Base-by-base conservation (phyloP, 2,113 vertebrate species). In the Ceyx cyanopectus region DNA sequence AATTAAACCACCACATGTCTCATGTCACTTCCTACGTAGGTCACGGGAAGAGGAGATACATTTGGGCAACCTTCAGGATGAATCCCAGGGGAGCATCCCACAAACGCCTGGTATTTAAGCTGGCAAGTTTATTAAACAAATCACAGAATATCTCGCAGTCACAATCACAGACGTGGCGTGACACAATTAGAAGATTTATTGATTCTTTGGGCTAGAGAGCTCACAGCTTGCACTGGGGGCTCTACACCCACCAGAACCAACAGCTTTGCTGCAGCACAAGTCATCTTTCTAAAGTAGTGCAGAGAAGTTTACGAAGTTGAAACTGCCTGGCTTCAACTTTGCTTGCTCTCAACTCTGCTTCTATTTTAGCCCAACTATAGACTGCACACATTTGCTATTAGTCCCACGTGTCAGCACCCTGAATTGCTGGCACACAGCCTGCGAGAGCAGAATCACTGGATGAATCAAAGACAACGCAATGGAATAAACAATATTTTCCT, bases 131-230 rank as follows among this genome's bases (percentile, higher is more conserved):
- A 97, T 97, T 97, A 97, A 97, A 96, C 90, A 96, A 96, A 96
- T 97, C 96, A 91, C 90, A 87, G 92, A 96, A 81, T 92, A 90
- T 75, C 95, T 83, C 95, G 79, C 94, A 95, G 91, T 79, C 90
- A 81, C 81, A 97, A 95, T 96, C 94, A 95, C 92, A 97, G 97
- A 95, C 94, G 92, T 94, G 86, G 83, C 91, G 78, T 95, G 97
- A 95, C 96, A 97, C 96, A 97, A 96, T 97, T 97, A 98, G 96
- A 93, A 96, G 97, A 97, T 98, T 96, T 97, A 98, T 98, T 98
- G 97, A 97, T 97, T 97, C 94, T 93, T 93, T 96, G 95, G 94
- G 93, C 94, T 97, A 94, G 89, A 96, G 95, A 97, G 96, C 97
- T 97, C 96, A 96, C 97, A 92, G 87, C 90, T 96, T 96, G 96